Evolutionary conservation across 2,113 vertebrate genomes (phyloP), one percentile per base, ranked within the genome.

Genomic region (Promerops cafer): DNA sequence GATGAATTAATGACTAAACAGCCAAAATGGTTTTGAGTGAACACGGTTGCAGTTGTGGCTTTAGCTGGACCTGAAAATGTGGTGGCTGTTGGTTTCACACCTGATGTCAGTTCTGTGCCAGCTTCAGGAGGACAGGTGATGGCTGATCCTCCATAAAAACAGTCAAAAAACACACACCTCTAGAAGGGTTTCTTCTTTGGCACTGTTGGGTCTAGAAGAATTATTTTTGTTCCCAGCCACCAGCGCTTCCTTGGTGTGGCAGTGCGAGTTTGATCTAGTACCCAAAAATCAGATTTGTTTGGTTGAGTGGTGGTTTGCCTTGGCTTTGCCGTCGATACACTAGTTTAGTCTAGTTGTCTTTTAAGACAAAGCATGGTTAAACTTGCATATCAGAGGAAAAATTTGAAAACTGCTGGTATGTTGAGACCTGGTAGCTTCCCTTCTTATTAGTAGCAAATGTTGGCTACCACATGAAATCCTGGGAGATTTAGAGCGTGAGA

Each of bases 21-120:
- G 59, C 37, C 83, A 18, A 61, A 57, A 8, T 4, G 33, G 14
- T 54, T 94, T 45, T 54, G 28, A 39, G 56, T 42, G 47, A 85
- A 17, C 16, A 4, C 0, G 0, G 21, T 72, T 91, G 30, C 23
- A 6, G 0, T 57, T 68, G 18, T 0, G 1, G 16, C 42, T 70
- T 75, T 56, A 52, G 44, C 40, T 83, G 68, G 39, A 64, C 61
- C 28, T 18, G 17, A 10, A 40, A 45, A 1, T n/a, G 7, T 20
- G 63, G 47, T 45, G 52, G 10, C 31, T 74, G 7, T 57, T 65
- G 57, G 40, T 68, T 89, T 84, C 74, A 45, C 6, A 57, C 31
- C 8, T 40, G n/a, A 23, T 72, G n/a, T 27, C 49, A 66, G 1
- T 31, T 83, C 59, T 63, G 2, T 71, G 53, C 37, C 49, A 31